Conservation (phyloP, 2,888 invertebrate species). For the Ceratothoa steindachneri region DNA sequence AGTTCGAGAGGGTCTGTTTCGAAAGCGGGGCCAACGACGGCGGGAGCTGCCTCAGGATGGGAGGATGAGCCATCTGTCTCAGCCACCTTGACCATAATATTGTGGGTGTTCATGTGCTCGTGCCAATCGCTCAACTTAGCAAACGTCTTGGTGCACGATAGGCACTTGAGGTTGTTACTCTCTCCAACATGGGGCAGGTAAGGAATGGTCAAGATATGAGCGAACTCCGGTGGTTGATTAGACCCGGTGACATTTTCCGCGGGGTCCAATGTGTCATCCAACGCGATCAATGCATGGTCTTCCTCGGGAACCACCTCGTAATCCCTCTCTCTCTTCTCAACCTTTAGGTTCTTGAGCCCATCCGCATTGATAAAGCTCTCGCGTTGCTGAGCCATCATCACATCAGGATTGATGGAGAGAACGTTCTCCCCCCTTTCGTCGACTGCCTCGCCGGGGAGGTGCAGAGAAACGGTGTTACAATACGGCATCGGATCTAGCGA, state of each 20-base stretch:
- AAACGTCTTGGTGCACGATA: background rate
- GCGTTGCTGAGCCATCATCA: slow-evolving; percentile 2
- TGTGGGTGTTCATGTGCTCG: background rate
- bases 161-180: background rate
- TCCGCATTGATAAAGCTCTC: background rate
- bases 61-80: background rate
- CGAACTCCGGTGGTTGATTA: background rate
- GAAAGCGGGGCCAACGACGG: background rate
- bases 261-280: background rate
- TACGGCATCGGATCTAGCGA: background rate
- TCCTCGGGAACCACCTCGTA: background rate
- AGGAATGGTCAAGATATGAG: background rate
- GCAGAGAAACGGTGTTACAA: background rate
- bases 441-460: background rate
- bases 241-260: background rate
- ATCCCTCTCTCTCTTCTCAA: background rate
- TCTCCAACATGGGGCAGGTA: background rate
- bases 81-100: background rate
- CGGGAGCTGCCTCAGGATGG: background rate
- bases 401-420: background rate
- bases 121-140: background rate
- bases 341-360: background rate
- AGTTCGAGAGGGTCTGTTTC: background rate
- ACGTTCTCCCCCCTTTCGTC: background rate
- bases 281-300: background rate